These are phyloP conservation scores for Epistrophella euchroma DNA, from an alignment of 2,888 invertebrate genomes.

Conservation along the genomic window DNA sequence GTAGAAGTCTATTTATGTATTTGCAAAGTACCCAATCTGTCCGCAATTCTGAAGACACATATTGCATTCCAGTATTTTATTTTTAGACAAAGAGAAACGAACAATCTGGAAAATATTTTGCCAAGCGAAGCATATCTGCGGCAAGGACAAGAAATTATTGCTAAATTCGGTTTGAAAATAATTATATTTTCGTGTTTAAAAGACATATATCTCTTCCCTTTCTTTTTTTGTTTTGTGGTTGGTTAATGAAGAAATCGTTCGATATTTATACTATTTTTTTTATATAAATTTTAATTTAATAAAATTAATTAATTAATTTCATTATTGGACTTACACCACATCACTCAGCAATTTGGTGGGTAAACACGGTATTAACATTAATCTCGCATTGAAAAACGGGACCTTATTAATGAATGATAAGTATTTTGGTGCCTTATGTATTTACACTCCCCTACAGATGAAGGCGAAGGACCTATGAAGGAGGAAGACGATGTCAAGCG, in stretches of 20 bases:
- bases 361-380: too few relatives aligned
- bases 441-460: too few relatives aligned
- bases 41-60: background rate
- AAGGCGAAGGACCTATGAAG: too few relatives aligned
- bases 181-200: background rate
- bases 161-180: background rate
- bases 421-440: too few relatives aligned
- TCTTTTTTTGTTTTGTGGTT: background rate
- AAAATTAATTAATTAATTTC: too few relatives aligned
- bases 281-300: too few relatives aligned
- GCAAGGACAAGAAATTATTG: conserved; percentile 1
- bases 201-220: background rate
- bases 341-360: too few relatives aligned
- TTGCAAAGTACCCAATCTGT: conserved; percentile 1
- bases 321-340: too few relatives aligned
- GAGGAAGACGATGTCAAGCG: too few relatives aligned
- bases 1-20: conserved; percentile 1
- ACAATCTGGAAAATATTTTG: conserved; percentile 3
- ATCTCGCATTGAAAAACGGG: too few relatives aligned
- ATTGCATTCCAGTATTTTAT: conserved; percentile 4
- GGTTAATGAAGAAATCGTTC: background rate
- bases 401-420: too few relatives aligned
- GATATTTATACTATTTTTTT: too few relatives aligned
- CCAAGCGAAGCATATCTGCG: background rate
- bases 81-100: conserved; percentile 4